A percentile compares a stretch with the other conserved stretches of the same genome.
These are phyloP conservation scores for Zaprionus gabonicus DNA, from an alignment of 1,140 invertebrate species.

Conservation along the genomic window DNA sequence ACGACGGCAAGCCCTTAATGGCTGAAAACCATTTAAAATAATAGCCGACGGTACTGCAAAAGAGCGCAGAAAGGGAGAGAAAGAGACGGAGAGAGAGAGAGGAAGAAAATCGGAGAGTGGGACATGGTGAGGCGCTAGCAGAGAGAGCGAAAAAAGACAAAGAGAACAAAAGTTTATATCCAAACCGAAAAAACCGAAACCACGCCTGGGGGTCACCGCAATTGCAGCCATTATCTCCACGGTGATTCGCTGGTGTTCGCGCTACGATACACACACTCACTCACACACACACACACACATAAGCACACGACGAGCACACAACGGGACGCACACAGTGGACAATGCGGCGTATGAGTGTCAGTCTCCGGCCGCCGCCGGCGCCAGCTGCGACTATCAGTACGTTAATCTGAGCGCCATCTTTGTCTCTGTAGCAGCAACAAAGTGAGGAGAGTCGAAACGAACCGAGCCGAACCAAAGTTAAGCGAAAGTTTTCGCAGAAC, in stretches of 20 bases:
- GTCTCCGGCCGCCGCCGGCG: constrained; percentile 58
- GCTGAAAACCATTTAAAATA: constrained; percentile 82
- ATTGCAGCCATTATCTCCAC: constrained; percentile 82
- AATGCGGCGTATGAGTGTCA: constrained; percentile 73
- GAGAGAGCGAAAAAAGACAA: constrained; percentile 34
- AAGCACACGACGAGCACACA: constrained; percentile 1
- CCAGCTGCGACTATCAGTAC: constrained; percentile 73
- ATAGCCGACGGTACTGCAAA: constrained; percentile 65
- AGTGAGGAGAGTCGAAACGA: not conserved
- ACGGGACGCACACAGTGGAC: constrained; percentile 14
- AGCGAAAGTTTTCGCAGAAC: constrained; percentile 61
- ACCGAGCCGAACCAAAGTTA: constrained; percentile 22
- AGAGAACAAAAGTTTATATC: constrained; percentile 79
- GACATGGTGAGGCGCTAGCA: constrained; percentile 17
- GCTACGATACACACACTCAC: constrained; percentile 45
- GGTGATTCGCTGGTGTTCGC: constrained; percentile 54
- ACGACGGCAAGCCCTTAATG: constrained; percentile 67
- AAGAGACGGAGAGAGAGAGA: constrained; percentile 17
- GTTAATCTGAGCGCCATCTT: constrained; percentile 77
- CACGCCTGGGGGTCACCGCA: constrained; percentile 80
- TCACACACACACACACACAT: constrained; percentile 19
- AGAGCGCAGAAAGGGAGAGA: constrained; percentile 51
- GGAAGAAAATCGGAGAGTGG: not conserved
- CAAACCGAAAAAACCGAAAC: constrained; percentile 77
- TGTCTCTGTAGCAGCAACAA: constrained; percentile 51